Conservation (phyloP, 2,113 vertebrate species). For the Procavia capensis region DNA sequence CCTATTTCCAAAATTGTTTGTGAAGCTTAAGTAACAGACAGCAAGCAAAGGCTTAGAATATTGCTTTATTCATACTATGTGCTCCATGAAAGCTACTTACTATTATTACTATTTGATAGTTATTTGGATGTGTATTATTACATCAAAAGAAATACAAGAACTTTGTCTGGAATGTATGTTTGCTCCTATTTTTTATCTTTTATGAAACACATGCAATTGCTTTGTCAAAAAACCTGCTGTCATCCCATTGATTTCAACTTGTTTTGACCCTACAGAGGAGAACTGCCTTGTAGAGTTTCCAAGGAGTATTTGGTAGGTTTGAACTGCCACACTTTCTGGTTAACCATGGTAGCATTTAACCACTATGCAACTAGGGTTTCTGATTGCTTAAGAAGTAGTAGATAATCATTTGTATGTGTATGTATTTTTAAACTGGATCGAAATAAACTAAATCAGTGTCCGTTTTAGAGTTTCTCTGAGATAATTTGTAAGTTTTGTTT, state of each 20-base stretch:
- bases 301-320: too few species aligned
- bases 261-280: too few species aligned
- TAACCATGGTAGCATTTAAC: too few species aligned
- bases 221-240: too few species aligned
- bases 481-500: neutral
- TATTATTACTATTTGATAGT: neutral
- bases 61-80: neutral
- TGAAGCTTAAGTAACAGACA: constrained; percentile 27
- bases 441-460: constrained; percentile 28
- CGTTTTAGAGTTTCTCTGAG: neutral
- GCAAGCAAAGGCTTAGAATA: neutral
- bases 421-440: neutral
- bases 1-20: neutral
- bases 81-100: neutral
- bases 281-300: too few species aligned
- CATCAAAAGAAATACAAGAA: neutral
- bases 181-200: neutral
- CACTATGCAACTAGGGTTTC: too few species aligned
- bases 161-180: neutral
- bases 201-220: neutral
- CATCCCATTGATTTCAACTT: too few species aligned
- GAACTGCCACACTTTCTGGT: too few species aligned
- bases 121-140: neutral
- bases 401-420: neutral
- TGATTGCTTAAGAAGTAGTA: too few species aligned